These are phyloP conservation scores for Sphecodes monilicornis DNA, from an alignment of 2,888 invertebrate species.

Conservation along the genomic window DNA sequence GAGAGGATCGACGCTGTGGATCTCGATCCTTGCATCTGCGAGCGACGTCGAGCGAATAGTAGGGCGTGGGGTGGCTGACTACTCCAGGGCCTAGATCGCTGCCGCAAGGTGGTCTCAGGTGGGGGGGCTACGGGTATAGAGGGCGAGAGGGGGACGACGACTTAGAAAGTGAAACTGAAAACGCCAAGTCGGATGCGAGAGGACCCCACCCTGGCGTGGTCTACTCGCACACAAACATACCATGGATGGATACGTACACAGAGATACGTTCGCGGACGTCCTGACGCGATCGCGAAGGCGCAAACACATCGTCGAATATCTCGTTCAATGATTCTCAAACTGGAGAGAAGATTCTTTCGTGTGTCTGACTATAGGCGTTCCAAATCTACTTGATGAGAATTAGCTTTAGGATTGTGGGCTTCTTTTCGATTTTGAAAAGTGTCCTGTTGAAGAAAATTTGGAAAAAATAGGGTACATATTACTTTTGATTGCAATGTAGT, in stretches of 20 bases:
- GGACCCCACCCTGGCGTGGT: constrained; percentile 84
- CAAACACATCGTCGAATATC: background rate
- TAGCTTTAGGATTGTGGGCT: too few species aligned
- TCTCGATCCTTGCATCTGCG: constrained; percentile 65
- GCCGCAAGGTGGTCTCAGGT: constrained; percentile 69
- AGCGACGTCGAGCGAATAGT: constrained; percentile 65
- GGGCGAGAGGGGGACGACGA: constrained; percentile 73
- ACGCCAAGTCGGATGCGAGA: constrained; percentile 82
- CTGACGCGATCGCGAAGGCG: constrained; percentile 32
- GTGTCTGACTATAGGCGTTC: background rate
- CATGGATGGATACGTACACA: background rate
- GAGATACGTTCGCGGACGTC: constrained; percentile 37
- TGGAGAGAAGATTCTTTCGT: background rate
- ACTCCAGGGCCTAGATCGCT: constrained; percentile 69
- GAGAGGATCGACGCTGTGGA: constrained; percentile 42
- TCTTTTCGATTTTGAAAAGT: background rate
- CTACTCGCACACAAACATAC: constrained; percentile 60
- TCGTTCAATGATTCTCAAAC: background rate
- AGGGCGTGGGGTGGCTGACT: constrained; percentile 73
- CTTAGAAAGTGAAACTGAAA: constrained; percentile 85
- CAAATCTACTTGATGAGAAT: background rate
- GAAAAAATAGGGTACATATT: too few species aligned
- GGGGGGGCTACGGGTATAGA: constrained; percentile 31
- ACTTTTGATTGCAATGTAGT: too few species aligned
- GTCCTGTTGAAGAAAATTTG: too few species aligned